Evolutionary conservation across 2,113 vertebrate genomes (phyloP), one percentile per base, ranked within the genome.

Genomic region (Mystacornis crossleyi): DNA sequence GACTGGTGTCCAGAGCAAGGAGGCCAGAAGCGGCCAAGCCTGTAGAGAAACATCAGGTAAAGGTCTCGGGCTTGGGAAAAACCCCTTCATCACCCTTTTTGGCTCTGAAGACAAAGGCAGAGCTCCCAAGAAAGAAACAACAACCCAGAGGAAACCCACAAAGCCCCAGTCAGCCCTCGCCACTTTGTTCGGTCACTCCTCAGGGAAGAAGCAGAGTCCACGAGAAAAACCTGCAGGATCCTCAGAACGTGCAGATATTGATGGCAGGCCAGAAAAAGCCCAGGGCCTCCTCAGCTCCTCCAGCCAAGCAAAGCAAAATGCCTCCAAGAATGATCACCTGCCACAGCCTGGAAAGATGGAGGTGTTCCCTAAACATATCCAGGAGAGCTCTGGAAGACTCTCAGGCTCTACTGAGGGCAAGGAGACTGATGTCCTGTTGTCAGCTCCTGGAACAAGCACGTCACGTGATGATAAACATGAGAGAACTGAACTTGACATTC

Each of bases 1-100:
- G 42, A 8, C 61, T 28, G 25, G 7, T 48, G 17, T 36, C 43
- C 71, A 80, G 58, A 93, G 33, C 53, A 98, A 96, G 86, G 94
- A 80, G 23, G 17, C 25, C 24, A 94, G 89, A 51, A 97, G 81
- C 51, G 70, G 89, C 13, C 97, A 96, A 66, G 42, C 36, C 18
- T 96, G 87, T 90, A 97, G 92, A 79, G 96, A 97, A 25, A 95
- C 86, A 3, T 69, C 95, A 94, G 97, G 96, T 33, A 98, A 98
- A 97, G 53, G 70, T 55, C 88, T 86, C 61, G 97, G 58, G 69
- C 38, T 92, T 45, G 82, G 97, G 53, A 98, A 97, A 92, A 98
- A 97, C 12, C 97, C 98, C 33, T 86, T 98, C 36, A 92, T 94
- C 31, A 98, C 84, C 6, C 96, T 99, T 67, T 99, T 98, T 93